These are phyloP conservation scores for Callorhinus ursinus DNA, from an alignment of 2,113 vertebrate genomes.

Conservation along the genomic window DNA sequence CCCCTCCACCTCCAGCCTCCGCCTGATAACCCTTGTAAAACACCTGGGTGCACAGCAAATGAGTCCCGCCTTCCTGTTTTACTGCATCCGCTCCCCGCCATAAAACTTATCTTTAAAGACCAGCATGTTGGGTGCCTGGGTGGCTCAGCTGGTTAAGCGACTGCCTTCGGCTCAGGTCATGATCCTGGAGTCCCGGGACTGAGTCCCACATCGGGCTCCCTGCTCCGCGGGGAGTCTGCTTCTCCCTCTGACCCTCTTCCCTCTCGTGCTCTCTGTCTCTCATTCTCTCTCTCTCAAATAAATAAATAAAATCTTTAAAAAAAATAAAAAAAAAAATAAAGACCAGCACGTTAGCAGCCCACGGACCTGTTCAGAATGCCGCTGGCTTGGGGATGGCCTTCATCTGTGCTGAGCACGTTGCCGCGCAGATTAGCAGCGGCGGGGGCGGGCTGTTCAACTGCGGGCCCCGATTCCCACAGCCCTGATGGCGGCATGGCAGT, in stretches of 20 bases:
- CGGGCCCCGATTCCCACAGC: not conserved
- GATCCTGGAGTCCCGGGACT: too few species aligned
- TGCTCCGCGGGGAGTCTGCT: too few species aligned
- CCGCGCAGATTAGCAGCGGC: not conserved
- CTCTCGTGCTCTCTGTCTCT: too few species aligned
- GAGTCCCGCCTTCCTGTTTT: not conserved
- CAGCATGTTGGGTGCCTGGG: not conserved
- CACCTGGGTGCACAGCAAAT: not conserved
- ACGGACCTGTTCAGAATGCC: not conserved
- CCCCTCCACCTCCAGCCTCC: not conserved
- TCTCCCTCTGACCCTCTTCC: too few species aligned
- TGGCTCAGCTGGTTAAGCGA: too few species aligned
- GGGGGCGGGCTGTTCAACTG: accelerated
- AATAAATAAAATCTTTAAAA: too few species aligned
- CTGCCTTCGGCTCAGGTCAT: too few species aligned
- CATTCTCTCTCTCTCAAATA: too few species aligned
- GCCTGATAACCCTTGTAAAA: not conserved
- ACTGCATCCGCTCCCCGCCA: not conserved
- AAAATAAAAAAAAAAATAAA: not conserved
- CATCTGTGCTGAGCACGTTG: not conserved
- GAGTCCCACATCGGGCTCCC: too few species aligned
- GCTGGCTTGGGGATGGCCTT: not conserved
- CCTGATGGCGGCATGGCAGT: not conserved
- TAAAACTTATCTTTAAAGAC: conserved; percentile 46
- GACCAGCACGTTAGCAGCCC: not conserved